A percentile compares a stretch with the other conserved stretches of the same genome.
phyloP scores from a whole-genome alignment of 2,888 invertebrate genomes.

The Pyrrhia umbra region DNA sequence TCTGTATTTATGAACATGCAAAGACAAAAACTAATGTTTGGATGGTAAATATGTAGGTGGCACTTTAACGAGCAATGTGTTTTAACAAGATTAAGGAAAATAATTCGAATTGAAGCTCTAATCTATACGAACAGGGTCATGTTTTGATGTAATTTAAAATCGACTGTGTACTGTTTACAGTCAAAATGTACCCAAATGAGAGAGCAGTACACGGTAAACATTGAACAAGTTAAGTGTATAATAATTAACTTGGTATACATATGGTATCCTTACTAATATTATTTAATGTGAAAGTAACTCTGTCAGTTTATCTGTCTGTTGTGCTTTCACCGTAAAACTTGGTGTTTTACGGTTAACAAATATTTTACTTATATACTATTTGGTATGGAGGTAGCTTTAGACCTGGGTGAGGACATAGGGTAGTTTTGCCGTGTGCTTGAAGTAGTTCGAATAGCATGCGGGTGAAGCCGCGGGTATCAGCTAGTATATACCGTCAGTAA shows the following conservation, averaged over 20 bases:
- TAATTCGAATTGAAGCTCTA: constrained; percentile 26
- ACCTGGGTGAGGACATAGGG: no score
- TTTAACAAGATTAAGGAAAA: constrained; percentile 31
- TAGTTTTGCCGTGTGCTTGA: no score
- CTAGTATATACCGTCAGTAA: background rate
- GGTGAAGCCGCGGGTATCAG: no score
- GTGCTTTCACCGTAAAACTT: no score
- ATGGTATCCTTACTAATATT: no score
- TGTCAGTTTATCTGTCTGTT: no score
- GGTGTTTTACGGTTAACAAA: no score
- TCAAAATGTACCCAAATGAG: constrained; percentile 22
- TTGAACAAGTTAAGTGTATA: background rate
- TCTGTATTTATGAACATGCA: constrained; percentile 49
- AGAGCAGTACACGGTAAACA: background rate
- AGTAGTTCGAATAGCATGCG: no score
- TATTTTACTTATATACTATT: no score
- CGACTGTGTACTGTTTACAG: constrained; percentile 33
- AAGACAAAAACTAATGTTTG: constrained; percentile 30
- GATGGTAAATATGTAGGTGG: constrained; percentile 28
- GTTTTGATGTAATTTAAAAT: constrained; percentile 50
- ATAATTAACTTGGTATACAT: background rate
- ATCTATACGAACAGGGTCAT: constrained; percentile 30
- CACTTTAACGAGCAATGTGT: constrained; percentile 17
- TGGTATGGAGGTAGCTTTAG: no score
- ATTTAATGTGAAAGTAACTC: background rate